Percentiles rank a stretch among this genome's conserved stretches.
phyloP scores from a whole-genome alignment of 2,113 vertebrate species.

The Ursus arctos region DNA sequence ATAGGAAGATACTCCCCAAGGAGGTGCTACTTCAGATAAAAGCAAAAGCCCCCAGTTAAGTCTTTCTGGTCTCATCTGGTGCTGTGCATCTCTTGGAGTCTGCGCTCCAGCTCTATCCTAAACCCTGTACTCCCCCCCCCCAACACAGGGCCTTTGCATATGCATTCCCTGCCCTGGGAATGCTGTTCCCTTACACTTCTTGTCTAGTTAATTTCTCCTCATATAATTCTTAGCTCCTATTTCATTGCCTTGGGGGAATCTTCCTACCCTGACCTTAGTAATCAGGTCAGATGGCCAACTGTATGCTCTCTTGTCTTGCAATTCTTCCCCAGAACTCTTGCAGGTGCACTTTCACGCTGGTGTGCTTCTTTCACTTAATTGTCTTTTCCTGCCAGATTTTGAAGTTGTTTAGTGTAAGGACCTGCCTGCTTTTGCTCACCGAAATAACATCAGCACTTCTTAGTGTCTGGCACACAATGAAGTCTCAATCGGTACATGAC shows the following conservation, averaged over 20 bases:
- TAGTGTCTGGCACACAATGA: not conserved
- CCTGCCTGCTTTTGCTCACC: not conserved
- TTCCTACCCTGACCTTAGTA: not conserved
- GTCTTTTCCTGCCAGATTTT: constrained; percentile 16
- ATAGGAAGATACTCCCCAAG: not conserved
- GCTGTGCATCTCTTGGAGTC: not conserved
- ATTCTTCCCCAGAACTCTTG: not conserved
- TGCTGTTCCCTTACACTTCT: not conserved
- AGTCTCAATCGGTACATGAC: not conserved
- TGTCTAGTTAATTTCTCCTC: not conserved
- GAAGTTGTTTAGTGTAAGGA: not conserved
- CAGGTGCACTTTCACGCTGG: not conserved
- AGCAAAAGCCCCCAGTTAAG: not conserved
- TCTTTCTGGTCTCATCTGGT: not conserved
- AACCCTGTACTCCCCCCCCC: not conserved
- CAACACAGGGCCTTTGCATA: not conserved
- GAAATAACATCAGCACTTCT: not conserved
- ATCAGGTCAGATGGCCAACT: not conserved
- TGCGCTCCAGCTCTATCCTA: not conserved
- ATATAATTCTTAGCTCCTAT: not conserved
- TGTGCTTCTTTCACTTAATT: not conserved
- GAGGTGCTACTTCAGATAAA: not conserved
- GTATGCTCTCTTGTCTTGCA: not conserved
- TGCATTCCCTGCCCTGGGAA: not conserved
- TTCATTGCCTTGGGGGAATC: not conserved